A percentile compares a stretch with the other conserved stretches of the same genome.
Conservation (phyloP, 2,797 vertebrate species). For the Sparidentex hasta region DNA sequence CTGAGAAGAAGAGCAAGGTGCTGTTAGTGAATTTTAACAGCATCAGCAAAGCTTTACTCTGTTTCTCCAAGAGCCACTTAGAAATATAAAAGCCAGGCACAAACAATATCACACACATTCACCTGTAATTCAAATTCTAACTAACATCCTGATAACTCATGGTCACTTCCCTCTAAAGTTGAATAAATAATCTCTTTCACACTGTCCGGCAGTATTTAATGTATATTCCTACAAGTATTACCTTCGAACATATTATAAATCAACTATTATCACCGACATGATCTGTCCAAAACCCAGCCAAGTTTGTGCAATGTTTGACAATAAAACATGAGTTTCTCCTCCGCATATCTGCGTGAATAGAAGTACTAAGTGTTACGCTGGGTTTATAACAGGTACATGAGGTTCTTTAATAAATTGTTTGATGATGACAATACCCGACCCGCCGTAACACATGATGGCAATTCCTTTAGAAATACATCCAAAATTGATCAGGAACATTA, state of each 20-base stretch:
- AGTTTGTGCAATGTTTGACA: background rate
- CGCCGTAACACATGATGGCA: background rate
- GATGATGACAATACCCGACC: background rate
- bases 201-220: background rate
- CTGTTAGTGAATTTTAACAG: background rate
- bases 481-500: too few species aligned
- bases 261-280: too few species aligned
- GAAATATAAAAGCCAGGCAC: conserved; percentile 15
- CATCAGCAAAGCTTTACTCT: background rate
- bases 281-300: background rate
- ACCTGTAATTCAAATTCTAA: background rate
- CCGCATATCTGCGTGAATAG: background rate
- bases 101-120: background rate
- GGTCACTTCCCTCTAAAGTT: background rate
- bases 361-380: background rate
- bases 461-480: background rate
- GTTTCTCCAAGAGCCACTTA: background rate
- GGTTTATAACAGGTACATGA: background rate
- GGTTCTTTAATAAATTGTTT: background rate
- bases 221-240: background rate
- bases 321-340: background rate
- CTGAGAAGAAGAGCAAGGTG: conserved; percentile 56
- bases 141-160: background rate
- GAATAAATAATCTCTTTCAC: background rate
- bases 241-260: background rate